Evolutionary conservation across 2,888 invertebrate genomes (phyloP).

Genomic region (Aspidiotus destructor): DNA sequence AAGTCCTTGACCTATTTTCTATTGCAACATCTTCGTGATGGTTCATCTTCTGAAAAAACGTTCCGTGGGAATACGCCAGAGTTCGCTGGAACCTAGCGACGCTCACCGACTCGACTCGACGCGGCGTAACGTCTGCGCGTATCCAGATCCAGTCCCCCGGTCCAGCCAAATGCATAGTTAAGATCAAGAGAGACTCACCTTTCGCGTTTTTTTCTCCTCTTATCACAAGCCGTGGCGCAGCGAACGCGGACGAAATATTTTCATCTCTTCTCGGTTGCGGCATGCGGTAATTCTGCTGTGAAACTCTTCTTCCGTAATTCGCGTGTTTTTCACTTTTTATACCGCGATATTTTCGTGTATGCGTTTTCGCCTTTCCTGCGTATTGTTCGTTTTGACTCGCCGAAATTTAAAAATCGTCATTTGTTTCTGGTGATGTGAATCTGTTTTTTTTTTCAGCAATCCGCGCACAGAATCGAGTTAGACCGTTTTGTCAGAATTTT

Average conservation of each 20-base stretch:
- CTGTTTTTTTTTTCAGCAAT: too few relatives aligned
- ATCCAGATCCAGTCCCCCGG: too few relatives aligned
- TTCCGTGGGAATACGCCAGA: slow-evolving; percentile 32
- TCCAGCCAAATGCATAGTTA: neutral
- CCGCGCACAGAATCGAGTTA: too few relatives aligned
- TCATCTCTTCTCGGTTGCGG: neutral
- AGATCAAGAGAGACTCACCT: neutral
- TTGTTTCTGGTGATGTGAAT: too few relatives aligned
- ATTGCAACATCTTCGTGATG: slow-evolving; percentile 32
- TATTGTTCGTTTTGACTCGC: too few relatives aligned
- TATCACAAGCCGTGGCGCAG: neutral
- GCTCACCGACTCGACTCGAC: too few relatives aligned
- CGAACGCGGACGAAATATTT: neutral
- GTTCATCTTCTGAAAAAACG: slow-evolving; percentile 27
- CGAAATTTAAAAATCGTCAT: too few relatives aligned
- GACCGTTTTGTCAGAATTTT: too few relatives aligned
- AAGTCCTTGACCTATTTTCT: slow-evolving; percentile 30
- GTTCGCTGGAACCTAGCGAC: slow-evolving; percentile 17
- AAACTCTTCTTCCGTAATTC: slow-evolving; percentile 1
- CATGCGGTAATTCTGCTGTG: slow-evolving; percentile 4
- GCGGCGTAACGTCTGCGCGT: too few relatives aligned
- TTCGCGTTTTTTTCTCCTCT: neutral
- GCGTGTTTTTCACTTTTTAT: neutral
- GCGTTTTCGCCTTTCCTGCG: neutral
- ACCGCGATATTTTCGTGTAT: neutral